Percentiles rank a stretch among this genome's conserved stretches.
Conservation (phyloP, 2,113 vertebrate species). For the Electrona antarctica region DNA sequence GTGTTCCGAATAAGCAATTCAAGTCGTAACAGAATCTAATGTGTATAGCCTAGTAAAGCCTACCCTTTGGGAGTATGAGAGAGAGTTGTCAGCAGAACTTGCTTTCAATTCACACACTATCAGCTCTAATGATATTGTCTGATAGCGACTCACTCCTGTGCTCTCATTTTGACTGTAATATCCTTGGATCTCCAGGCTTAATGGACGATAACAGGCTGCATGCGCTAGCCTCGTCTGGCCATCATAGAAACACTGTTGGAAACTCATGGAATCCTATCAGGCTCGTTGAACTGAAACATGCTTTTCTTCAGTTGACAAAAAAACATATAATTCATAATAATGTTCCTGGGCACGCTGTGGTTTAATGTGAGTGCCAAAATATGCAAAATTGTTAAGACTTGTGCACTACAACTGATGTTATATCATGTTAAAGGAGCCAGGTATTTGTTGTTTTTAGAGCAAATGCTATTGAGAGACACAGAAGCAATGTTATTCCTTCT, state of each 20-base stretch:
- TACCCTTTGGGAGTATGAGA: constrained; percentile 11
- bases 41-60: constrained; percentile 3
- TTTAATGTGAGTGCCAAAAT: constrained; percentile 7
- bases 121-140: constrained; percentile 33
- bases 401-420: constrained; percentile 25
- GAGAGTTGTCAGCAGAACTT: neutral
- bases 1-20: constrained; percentile 20
- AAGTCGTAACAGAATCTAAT: constrained; percentile 25
- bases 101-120: constrained; percentile 1
- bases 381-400: constrained; percentile 15
- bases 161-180: constrained; percentile 25
- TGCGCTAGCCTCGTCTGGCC: constrained; percentile 18
- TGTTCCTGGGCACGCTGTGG: constrained; percentile 12
- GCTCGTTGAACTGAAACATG: constrained; percentile 36
- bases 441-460: constrained; percentile 16
- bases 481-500: constrained; percentile 28
- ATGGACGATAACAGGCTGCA: constrained; percentile 45
- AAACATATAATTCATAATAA: no score
- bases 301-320: constrained; percentile 25
- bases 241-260: constrained; percentile 33
- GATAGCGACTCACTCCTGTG: constrained; percentile 26
- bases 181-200: constrained; percentile 33
- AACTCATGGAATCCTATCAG: constrained; percentile 34
- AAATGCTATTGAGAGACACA: constrained; percentile 1
- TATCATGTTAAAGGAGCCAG: neutral